Evolutionary conservation across 2,113 vertebrate species (phyloP).

Genomic region (Podiceps cristatus): DNA sequence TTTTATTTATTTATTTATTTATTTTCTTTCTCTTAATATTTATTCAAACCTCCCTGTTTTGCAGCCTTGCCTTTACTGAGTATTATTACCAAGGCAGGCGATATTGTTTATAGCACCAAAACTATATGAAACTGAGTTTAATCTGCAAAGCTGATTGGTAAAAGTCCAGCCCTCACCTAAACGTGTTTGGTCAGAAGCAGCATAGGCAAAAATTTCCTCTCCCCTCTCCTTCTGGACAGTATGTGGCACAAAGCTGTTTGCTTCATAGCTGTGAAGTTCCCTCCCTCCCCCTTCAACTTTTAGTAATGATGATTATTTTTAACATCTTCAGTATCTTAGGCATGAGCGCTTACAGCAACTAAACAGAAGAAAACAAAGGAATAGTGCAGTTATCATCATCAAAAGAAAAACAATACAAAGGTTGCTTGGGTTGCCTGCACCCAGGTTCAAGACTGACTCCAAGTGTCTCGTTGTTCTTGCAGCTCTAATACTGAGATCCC

Average conservation of each 20-base stretch:
- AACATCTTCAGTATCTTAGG: constrained; percentile 77
- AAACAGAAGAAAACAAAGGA: constrained; percentile 70
- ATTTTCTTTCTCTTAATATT: neutral
- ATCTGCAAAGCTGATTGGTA: constrained; percentile 6
- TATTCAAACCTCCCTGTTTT: constrained; percentile 49
- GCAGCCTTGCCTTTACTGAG: constrained; percentile 37
- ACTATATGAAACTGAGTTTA: constrained; percentile 45
- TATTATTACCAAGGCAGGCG: constrained; percentile 38
- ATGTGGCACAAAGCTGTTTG: constrained; percentile 64
- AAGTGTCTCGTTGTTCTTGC: constrained; percentile 77
- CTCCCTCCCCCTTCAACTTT: neutral
- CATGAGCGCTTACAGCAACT: constrained; percentile 81
- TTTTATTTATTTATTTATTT: neutral
- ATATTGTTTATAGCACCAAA: constrained; percentile 67
- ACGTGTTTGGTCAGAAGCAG: constrained; percentile 65
- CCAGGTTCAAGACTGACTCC: constrained; percentile 70
- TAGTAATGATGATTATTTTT: neutral
- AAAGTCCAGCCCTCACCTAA: constrained; percentile 43
- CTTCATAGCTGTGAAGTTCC: constrained; percentile 63
- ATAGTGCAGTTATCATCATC: constrained; percentile 76
- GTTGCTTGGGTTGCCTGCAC: constrained; percentile 83
- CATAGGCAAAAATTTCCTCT: constrained; percentile 27
- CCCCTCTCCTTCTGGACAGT: constrained; percentile 52
- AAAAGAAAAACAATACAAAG: constrained; percentile 54
- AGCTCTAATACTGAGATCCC: constrained; percentile 59